phyloP scores from a whole-genome alignment of 35 echinoderm and acorn worm genomes.

The Diadema setosum region DNA sequence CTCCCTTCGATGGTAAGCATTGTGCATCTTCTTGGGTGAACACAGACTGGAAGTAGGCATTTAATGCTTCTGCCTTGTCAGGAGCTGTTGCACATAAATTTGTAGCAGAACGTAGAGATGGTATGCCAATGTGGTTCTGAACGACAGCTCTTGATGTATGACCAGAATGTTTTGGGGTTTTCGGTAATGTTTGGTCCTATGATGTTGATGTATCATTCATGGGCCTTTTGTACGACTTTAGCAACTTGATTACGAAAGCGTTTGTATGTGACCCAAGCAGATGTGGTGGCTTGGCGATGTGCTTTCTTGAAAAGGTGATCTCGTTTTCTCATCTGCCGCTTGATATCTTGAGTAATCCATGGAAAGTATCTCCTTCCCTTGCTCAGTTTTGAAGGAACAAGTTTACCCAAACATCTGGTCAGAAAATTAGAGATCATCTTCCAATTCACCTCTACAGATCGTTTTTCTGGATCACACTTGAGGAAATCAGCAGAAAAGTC shows the following conservation, averaged over 20 bases:
- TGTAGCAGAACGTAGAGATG: not conserved
- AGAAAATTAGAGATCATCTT: not conserved
- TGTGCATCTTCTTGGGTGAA: no score
- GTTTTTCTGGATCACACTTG: no score
- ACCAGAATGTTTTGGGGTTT: no score
- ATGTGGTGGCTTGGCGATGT: not conserved
- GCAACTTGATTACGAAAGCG: no score
- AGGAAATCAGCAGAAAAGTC: no score
- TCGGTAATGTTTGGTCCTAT: no score
- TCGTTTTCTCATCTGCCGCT: constrained; percentile 62
- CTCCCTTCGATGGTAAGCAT: no score
- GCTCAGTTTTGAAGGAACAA: constrained; percentile 40
- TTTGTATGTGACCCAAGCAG: not conserved
- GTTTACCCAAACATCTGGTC: not conserved
- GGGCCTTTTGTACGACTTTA: not conserved
- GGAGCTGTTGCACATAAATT: not conserved
- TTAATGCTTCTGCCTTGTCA: not conserved
- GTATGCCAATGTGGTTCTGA: not conserved
- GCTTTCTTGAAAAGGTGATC: constrained; percentile 26
- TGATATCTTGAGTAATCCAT: not conserved
- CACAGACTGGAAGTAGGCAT: no score
- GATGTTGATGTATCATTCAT: not conserved
- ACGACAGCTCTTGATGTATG: not conserved
- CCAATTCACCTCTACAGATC: constrained; percentile 37
- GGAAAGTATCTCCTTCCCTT: constrained; percentile 2